Conservation (phyloP, 2,113 vertebrate species). For the Plecturocebus donacophilus region DNA sequence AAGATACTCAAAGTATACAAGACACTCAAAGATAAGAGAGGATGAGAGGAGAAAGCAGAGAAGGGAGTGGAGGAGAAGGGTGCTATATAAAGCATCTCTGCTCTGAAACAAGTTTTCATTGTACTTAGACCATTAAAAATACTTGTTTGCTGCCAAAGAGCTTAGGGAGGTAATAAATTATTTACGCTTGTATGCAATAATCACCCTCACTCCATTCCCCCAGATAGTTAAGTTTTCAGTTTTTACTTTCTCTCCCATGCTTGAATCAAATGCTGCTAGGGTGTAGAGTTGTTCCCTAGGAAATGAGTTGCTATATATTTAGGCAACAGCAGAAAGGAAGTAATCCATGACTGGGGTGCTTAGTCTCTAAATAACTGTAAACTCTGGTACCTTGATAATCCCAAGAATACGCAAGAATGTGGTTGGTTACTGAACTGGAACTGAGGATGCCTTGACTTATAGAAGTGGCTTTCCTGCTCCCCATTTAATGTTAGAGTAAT, state of each 20-base stretch:
- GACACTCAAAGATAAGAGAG: not conserved
- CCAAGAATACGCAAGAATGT: not conserved
- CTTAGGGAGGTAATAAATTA: not conserved
- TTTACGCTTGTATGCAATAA: not conserved
- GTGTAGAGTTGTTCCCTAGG: not conserved
- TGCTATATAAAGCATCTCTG: not conserved
- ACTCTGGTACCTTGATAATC: not conserved
- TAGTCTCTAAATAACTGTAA: not conserved
- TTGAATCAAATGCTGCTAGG: not conserved
- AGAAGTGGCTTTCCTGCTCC: not conserved
- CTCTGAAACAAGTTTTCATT: not conserved
- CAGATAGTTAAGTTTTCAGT: not conserved
- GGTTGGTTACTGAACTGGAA: not conserved
- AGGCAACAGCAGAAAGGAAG: not conserved
- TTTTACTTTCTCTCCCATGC: not conserved
- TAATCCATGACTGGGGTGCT: not conserved
- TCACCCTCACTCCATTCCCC: too few species aligned
- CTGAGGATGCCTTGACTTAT: not conserved
- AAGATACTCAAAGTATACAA: not conserved
- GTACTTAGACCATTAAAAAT: not conserved
- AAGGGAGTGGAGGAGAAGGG: rapidly evolving
- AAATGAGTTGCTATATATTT: not conserved
- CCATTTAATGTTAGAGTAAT: not conserved
- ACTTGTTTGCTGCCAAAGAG: not conserved
- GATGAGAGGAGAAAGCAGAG: too few species aligned